These are phyloP conservation scores for Holcopasites calliopsidis DNA, from an alignment of 1,140 invertebrate genomes.

Conservation along the genomic window DNA sequence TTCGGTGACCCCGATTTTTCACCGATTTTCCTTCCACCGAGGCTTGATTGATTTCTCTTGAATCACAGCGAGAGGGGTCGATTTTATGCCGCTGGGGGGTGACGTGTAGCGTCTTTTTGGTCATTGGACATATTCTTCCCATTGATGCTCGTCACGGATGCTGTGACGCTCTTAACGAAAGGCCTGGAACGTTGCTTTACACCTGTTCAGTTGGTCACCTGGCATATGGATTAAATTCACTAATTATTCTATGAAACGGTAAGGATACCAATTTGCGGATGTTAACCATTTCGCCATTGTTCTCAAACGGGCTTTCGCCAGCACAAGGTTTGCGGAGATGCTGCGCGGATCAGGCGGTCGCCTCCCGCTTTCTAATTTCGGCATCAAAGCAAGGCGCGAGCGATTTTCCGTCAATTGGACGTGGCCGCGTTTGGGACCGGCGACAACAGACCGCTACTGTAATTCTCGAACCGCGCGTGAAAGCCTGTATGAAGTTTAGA, in stretches of 20 bases:
- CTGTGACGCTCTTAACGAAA: background rate
- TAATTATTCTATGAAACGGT: no score
- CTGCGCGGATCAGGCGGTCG: background rate
- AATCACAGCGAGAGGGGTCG: background rate
- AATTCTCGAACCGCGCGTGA: constrained; percentile 61
- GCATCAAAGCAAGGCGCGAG: constrained; percentile 74
- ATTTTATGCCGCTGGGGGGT: background rate
- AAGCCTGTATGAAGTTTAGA: constrained; percentile 25
- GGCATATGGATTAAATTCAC: no score
- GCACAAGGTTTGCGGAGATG: background rate
- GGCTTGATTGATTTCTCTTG: background rate
- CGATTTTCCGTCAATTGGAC: constrained; percentile 71
- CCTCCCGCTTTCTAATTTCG: constrained; percentile 73
- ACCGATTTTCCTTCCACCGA: background rate
- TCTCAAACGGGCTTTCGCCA: background rate
- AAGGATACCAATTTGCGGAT: no score
- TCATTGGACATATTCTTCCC: background rate
- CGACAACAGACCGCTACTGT: constrained; percentile 62
- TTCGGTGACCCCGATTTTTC: constrained; percentile 3
- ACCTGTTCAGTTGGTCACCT: no score
- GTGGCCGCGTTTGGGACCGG: constrained; percentile 58
- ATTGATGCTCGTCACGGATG: constrained; percentile 5
- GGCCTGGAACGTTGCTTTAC: background rate
- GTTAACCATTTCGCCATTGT: constrained; percentile 5
- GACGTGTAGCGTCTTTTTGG: constrained; percentile 12